Evolutionary conservation across 2,113 vertebrate species (phyloP).

Genomic region (Syngnathus floridae): DNA sequence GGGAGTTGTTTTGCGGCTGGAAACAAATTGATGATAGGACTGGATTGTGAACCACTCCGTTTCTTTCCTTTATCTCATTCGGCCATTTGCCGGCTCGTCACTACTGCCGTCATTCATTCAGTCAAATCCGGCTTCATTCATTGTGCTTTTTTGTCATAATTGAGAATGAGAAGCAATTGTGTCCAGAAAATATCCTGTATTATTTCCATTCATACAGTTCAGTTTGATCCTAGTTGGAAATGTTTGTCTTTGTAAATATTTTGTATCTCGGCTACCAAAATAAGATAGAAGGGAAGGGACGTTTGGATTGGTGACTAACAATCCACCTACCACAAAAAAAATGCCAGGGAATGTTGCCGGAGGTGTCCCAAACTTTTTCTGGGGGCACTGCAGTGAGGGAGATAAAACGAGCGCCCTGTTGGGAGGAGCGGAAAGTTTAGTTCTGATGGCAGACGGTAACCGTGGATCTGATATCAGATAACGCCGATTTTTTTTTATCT

Average conservation of each 20-base stretch:
- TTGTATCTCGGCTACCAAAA: too few species aligned
- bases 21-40: conserved; percentile 3
- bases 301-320: too few species aligned
- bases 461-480: conserved; percentile 32
- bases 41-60: conserved; percentile 18
- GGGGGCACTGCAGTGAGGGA: not conserved
- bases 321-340: not conserved
- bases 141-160: not conserved
- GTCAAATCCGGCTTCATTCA: not conserved
- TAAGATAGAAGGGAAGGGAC: too few species aligned
- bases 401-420: not conserved
- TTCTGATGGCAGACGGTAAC: conserved; percentile 17
- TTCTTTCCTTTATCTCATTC: conserved; percentile 23
- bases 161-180: not conserved
- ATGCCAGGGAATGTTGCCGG: not conserved
- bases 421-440: conserved; percentile 1
- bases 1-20: not conserved
- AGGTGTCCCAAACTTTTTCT: not conserved
- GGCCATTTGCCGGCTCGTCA: conserved; percentile 27
- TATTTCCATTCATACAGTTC: not conserved
- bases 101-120: not conserved
- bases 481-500: conserved; percentile 12
- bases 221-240: too few species aligned
- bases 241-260: too few species aligned
- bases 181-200: not conserved